phyloP scores from a whole-genome alignment of 2,113 vertebrate genomes.

The Coptodon rendalli region DNA sequence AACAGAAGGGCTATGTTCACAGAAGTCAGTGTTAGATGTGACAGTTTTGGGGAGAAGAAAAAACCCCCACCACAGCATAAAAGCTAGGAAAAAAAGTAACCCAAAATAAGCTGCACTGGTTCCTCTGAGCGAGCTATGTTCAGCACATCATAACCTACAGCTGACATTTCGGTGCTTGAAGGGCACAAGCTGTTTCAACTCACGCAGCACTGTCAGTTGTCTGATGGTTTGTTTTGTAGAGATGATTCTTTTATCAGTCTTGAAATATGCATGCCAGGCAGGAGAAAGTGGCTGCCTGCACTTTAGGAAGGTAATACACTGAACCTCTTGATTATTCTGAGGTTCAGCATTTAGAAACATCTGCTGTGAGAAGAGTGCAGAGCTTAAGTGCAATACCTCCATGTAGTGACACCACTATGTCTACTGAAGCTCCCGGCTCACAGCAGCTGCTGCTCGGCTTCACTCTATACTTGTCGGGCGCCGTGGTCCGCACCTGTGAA shows the following conservation, averaged over 20 bases:
- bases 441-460: slow-evolving; percentile 95
- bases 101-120: not conserved
- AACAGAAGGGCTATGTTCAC: not conserved
- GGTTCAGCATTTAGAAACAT: not conserved
- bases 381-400: slow-evolving; percentile 76
- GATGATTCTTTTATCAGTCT: slow-evolving; percentile 49
- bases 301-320: slow-evolving; percentile 30
- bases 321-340: slow-evolving; percentile 24
- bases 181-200: not conserved
- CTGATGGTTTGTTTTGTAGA: slow-evolving; percentile 29
- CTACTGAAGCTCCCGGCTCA: slow-evolving; percentile 84
- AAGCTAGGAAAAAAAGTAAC: not conserved
- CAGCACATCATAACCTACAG: slow-evolving; percentile 12
- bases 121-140: not conserved
- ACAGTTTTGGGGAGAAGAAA: not conserved
- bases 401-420: slow-evolving; percentile 91
- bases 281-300: slow-evolving; percentile 31
- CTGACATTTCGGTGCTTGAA: slow-evolving; percentile 30
- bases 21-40: not conserved
- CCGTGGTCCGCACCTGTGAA: slow-evolving; percentile 91
- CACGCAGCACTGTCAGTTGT: not conserved
- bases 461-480: slow-evolving; percentile 95
- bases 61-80: not conserved
- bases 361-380: not conserved
- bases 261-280: slow-evolving; percentile 57